Percentiles rank a stretch among this genome's conserved stretches.
phyloP scores from a whole-genome alignment of 2,113 vertebrate species.

The Delphinapterus leucas region DNA sequence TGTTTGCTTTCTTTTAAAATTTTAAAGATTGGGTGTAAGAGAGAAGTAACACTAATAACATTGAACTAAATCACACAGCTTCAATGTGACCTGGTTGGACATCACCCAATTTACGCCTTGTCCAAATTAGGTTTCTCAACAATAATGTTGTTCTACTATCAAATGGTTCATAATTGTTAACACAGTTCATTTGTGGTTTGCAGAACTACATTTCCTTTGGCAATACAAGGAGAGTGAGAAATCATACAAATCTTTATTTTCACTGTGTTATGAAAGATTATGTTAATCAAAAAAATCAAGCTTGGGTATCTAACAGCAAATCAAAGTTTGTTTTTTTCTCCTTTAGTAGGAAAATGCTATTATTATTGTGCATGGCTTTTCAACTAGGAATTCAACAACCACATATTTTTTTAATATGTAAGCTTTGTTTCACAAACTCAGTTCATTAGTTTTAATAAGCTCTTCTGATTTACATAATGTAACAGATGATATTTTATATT shows the following conservation, averaged over 20 bases:
- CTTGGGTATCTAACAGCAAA: constrained; percentile 60
- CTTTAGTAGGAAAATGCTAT: constrained; percentile 47
- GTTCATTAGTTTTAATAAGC: constrained; percentile 54
- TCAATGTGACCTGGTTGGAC: constrained; percentile 41
- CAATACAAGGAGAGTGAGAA: constrained; percentile 65
- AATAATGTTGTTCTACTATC: constrained; percentile 54
- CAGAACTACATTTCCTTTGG: constrained; percentile 62
- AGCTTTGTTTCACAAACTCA: constrained; percentile 57
- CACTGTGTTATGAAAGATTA: constrained; percentile 66
- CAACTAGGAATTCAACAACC: constrained; percentile 28
- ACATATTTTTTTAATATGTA: constrained; percentile 45
- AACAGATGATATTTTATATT: constrained; percentile 27
- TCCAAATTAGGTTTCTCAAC: constrained; percentile 67
- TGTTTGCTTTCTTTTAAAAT: constrained; percentile 2
- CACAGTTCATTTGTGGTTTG: constrained; percentile 57
- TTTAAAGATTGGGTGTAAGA: constrained; percentile 21
- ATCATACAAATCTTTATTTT: constrained; percentile 71
- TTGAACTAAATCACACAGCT: constrained; percentile 45
- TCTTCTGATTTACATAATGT: constrained; percentile 27
- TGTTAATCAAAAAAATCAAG: constrained; percentile 74
- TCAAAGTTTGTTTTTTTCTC: constrained; percentile 54
- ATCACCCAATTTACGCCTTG: constrained; percentile 40
- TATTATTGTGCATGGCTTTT: constrained; percentile 35
- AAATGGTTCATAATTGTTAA: constrained; percentile 66
- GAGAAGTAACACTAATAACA: constrained; percentile 49